Conservation (phyloP, 2,113 vertebrate species). For the Falcunculus frontatus region DNA sequence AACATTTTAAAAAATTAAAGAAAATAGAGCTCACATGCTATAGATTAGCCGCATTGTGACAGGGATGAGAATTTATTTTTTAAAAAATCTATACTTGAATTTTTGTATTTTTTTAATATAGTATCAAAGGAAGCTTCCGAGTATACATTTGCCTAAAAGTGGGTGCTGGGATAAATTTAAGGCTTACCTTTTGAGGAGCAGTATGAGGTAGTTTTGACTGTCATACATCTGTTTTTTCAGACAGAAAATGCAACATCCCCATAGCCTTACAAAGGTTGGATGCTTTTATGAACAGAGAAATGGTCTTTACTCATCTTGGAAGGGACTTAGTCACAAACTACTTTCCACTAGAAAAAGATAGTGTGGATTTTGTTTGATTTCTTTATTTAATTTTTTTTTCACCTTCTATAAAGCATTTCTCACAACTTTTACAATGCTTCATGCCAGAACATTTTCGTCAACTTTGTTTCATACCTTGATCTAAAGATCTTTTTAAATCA, state of each 20-base stretch:
- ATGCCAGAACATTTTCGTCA: neutral
- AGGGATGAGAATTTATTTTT: neutral
- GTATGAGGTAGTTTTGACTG: neutral
- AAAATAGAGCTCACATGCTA: neutral
- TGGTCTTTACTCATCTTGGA: neutral
- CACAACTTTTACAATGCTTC: neutral
- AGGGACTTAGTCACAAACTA: neutral
- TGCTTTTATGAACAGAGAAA: neutral
- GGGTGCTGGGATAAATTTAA: neutral
- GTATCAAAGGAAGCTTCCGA: neutral
- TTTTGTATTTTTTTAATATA: neutral
- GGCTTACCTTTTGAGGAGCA: neutral
- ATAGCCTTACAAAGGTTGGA: neutral
- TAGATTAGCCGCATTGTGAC: neutral
- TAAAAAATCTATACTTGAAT: neutral
- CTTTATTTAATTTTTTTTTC: neutral
- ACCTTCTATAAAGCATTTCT: neutral
- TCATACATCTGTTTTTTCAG: neutral
- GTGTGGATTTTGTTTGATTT: neutral
- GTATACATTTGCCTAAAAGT: neutral
- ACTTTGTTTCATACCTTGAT: neutral
- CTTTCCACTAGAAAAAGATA: neutral
- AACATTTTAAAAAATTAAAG: neutral
- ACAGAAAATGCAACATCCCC: neutral
- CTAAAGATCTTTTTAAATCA: neutral